Evolutionary conservation across 2,113 vertebrate species (phyloP).

Genomic region (Planiliza haematocheilus): DNA sequence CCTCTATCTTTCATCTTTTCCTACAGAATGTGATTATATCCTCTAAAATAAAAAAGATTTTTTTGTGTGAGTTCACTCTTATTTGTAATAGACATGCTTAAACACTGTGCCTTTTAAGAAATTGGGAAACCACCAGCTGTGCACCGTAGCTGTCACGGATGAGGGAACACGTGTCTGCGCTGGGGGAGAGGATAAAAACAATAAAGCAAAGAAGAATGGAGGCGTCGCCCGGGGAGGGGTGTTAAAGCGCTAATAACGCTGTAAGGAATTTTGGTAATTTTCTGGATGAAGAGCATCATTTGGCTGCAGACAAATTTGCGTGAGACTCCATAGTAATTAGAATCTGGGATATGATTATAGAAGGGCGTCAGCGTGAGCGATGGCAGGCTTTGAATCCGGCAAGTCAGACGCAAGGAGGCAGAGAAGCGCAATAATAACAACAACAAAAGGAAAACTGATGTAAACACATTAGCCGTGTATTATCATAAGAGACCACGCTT

Average conservation of each 20-base stretch:
- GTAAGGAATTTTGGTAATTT: slow-evolving; percentile 72
- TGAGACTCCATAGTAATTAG: slow-evolving; percentile 67
- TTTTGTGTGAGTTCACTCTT: not conserved
- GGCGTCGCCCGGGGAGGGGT: slow-evolving; percentile 33
- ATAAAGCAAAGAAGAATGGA: slow-evolving; percentile 41
- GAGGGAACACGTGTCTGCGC: slow-evolving; percentile 16
- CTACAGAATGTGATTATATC: not conserved
- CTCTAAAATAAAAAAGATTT: not conserved
- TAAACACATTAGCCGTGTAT: slow-evolving; percentile 52
- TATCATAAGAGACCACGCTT: slow-evolving; percentile 24
- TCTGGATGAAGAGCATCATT: slow-evolving; percentile 76
- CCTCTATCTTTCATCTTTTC: not conserved
- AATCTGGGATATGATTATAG: slow-evolving; percentile 63
- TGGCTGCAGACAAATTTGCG: slow-evolving; percentile 66
- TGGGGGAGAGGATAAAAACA: slow-evolving; percentile 44
- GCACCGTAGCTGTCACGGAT: slow-evolving; percentile 42
- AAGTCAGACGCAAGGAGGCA: slow-evolving; percentile 33
- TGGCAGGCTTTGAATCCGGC: slow-evolving; percentile 53
- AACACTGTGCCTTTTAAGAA: slow-evolving; percentile 40
- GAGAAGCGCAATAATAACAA: slow-evolving; percentile 46
- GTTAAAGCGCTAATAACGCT: slow-evolving; percentile 60
- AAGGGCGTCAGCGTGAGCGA: slow-evolving; percentile 47
- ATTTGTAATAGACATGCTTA: slow-evolving; percentile 43
- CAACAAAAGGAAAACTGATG: slow-evolving; percentile 48
- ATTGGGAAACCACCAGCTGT: slow-evolving; percentile 53